These are phyloP conservation scores for Alexandromys fortis DNA, from an alignment of 2,113 vertebrate species.

Conservation along the genomic window DNA sequence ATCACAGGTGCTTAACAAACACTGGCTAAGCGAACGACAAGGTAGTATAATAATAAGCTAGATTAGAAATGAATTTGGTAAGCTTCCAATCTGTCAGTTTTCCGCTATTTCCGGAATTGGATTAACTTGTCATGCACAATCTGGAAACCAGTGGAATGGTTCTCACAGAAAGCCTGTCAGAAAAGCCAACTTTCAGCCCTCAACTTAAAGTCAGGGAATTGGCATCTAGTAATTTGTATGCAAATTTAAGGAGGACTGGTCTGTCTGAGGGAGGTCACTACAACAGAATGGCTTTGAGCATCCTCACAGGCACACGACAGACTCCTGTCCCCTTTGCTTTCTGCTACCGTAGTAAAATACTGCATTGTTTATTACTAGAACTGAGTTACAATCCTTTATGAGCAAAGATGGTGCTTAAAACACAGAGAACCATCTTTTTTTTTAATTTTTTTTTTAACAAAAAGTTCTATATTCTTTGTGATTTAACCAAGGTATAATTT, in stretches of 20 bases:
- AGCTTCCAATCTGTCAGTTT: conserved; percentile 3
- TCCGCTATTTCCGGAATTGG: neutral
- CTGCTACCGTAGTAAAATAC: neutral
- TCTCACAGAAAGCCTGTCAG: neutral
- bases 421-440: neutral
- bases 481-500: neutral
- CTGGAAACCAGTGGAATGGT: neutral
- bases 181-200: neutral
- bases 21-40: neutral
- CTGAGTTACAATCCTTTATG: neutral
- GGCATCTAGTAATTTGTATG: neutral
- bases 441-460: neutral
- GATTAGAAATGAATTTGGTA: conserved; percentile 33
- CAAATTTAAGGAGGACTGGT: conserved; percentile 31
- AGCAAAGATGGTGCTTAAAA: neutral
- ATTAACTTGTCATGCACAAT: neutral
- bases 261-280: neutral
- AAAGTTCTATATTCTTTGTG: neutral
- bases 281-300: neutral
- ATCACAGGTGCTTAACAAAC: neutral
- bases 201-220: neutral
- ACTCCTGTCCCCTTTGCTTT: neutral
- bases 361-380: neutral
- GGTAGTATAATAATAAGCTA: neutral
- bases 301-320: neutral